Base-by-base conservation (phyloP, 1,140 invertebrate species). In the Atta cephalotes region DNA sequence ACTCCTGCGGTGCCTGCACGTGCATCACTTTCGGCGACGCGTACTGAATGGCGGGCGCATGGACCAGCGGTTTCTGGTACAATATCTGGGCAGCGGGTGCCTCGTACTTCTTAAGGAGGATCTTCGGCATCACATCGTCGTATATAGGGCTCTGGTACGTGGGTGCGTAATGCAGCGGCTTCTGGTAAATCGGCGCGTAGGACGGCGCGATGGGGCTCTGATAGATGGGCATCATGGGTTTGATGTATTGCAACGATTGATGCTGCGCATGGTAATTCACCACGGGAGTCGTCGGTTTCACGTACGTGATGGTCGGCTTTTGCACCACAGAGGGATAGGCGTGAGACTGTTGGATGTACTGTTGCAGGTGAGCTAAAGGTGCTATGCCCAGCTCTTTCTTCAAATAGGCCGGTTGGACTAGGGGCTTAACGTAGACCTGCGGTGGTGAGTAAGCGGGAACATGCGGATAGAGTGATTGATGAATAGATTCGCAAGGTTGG, bases 401-500 rank as follows among this genome's bases (percentile, higher is more conserved):
- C 53, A 85, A 79, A 58, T 93, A 85, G 49, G 74, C 72, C 4
- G 86, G 79, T 31, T 87, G 89, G 4, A 78, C 82, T 25, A 92
- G 86, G 3, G 93, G 89, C 35, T 93, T 93, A 5, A 87, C 49
- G 21, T 86, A 71, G 25, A 91, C 35, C 0, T 92, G 68, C 0
- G 91, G 77, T 0, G 87, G 82, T 6, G 91, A 85, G 51, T 93
- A 91, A 4, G 88, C 72, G 3, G 86, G 74, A 16, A 85, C 51
- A 45, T 92, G 89, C 4, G 92, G 88, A 21, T 92, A 93, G 28
- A 82, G 70, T 2, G 92, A 92, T 45, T 45, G 39, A 0, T 45
- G 39, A 10, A 45, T 45, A 10, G 39, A 9, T 1, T 93, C 94
- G 90, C 94, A 95, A 0, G 94, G 94, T 1, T 88, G 76, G 4